Conservation (phyloP, 2,797 vertebrate genomes). For the Silurus lanzhouensis region DNA sequence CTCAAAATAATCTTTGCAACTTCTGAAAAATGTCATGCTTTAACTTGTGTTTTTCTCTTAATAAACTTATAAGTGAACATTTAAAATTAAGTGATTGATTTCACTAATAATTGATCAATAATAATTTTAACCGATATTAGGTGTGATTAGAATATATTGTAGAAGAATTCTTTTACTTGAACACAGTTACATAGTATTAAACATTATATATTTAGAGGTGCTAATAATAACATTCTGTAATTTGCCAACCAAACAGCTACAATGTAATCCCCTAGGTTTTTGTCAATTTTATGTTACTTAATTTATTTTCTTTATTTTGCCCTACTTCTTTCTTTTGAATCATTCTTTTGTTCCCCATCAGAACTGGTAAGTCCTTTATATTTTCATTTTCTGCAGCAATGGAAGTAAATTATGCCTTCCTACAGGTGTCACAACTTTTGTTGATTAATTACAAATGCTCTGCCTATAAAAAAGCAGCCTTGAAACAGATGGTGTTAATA, state of each 20-base stretch:
- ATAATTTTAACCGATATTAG: neutral
- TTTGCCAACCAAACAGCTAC: neutral
- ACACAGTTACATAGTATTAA: neutral
- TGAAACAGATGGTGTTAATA: too few species aligned
- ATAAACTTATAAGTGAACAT: slow-evolving; percentile 16
- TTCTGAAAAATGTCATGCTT: slow-evolving; percentile 36
- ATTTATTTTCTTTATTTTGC: too few species aligned
- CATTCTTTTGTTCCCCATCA: too few species aligned
- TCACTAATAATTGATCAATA: neutral
- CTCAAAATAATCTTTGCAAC: slow-evolving; percentile 70
- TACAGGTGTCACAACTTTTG: too few species aligned
- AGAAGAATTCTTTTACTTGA: neutral
- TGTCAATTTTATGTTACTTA: neutral
- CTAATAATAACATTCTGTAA: neutral
- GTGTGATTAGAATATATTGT: neutral
- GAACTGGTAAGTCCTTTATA: too few species aligned
- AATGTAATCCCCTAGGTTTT: neutral
- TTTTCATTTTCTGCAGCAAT: too few species aligned
- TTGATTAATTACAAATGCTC: too few species aligned
- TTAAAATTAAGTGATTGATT: neutral
- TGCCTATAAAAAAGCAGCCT: too few species aligned
- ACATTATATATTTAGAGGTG: neutral
- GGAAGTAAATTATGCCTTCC: too few species aligned
- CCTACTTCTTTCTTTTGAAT: too few species aligned
- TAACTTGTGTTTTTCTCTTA: slow-evolving; percentile 48